phyloP scores from a whole-genome alignment of 2,113 vertebrate genomes.

The Pseudorectes ferrugineus region DNA sequence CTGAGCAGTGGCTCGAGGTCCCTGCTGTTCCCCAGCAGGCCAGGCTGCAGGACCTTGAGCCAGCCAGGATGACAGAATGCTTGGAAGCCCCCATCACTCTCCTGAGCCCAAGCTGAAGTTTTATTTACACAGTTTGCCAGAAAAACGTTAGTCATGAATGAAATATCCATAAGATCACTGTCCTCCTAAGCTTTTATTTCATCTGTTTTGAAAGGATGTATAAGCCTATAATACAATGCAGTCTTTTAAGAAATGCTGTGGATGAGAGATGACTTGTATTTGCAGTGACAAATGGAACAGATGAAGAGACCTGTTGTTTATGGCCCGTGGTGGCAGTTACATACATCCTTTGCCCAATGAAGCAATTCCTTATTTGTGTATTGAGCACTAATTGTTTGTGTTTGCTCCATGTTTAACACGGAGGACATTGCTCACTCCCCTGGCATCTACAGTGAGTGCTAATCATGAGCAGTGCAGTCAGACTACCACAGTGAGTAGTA shows the following conservation, averaged over 20 bases:
- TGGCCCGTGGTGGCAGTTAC: not conserved
- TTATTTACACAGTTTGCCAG: not conserved
- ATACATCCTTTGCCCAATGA: not conserved
- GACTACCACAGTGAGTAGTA: not conserved
- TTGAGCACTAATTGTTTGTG: not conserved
- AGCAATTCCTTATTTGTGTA: slow-evolving; percentile 12
- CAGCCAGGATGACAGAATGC: not conserved
- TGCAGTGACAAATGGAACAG: slow-evolving; percentile 9
- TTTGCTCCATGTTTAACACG: not conserved
- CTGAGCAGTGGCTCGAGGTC: not conserved
- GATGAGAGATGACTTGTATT: not conserved
- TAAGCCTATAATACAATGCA: not conserved
- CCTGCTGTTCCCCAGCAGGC: not conserved
- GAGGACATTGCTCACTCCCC: not conserved
- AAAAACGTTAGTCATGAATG: not conserved
- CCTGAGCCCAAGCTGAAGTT: not conserved
- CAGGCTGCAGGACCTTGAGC: not conserved
- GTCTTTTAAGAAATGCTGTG: not conserved
- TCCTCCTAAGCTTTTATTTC: not conserved
- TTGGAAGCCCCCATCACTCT: not conserved
- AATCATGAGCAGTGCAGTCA: not conserved
- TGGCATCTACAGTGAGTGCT: not conserved
- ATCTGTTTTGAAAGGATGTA: not conserved
- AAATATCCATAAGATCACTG: not conserved
- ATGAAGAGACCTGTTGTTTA: slow-evolving; percentile 34